Percentiles rank a stretch among this genome's conserved stretches.
phyloP scores from a whole-genome alignment of 2,113 vertebrate genomes.

The Edolisoma coerulescens region DNA sequence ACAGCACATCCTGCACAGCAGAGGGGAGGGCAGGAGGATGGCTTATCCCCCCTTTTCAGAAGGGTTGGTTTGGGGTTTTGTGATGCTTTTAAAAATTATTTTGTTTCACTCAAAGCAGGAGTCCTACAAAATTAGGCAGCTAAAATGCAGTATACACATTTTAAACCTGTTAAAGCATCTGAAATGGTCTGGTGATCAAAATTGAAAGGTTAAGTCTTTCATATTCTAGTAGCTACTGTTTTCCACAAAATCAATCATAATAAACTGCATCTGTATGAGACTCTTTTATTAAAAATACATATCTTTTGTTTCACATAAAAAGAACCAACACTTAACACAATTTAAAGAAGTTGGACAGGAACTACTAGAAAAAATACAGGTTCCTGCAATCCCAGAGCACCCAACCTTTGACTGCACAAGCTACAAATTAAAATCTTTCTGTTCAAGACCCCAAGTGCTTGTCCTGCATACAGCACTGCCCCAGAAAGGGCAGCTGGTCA shows the following conservation, averaged over 20 bases:
- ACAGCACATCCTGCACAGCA: neutral
- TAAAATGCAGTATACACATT: neutral
- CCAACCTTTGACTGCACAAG: neutral
- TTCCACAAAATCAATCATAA: neutral
- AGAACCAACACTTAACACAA: conserved; percentile 12
- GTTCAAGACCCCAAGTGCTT: neutral
- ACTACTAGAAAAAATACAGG: neutral
- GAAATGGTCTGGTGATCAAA: neutral
- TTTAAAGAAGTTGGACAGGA: neutral
- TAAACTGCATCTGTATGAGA: neutral
- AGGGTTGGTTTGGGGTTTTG: neutral
- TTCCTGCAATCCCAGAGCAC: neutral
- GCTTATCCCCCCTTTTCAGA: neutral
- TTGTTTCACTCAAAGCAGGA: neutral
- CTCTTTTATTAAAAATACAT: conserved; percentile 65
- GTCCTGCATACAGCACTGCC: neutral
- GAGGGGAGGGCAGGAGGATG: neutral
- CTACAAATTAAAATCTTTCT: neutral
- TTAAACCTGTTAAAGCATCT: neutral
- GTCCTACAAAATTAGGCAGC: neutral
- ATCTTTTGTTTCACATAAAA: conserved; percentile 55
- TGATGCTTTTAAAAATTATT: neutral
- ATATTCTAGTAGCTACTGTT: neutral
- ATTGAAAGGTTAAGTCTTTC: neutral
- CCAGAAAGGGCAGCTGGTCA: neutral